Evolutionary conservation across 2,113 vertebrate species (phyloP).

Genomic region (Chaetorhynchus papuensis): DNA sequence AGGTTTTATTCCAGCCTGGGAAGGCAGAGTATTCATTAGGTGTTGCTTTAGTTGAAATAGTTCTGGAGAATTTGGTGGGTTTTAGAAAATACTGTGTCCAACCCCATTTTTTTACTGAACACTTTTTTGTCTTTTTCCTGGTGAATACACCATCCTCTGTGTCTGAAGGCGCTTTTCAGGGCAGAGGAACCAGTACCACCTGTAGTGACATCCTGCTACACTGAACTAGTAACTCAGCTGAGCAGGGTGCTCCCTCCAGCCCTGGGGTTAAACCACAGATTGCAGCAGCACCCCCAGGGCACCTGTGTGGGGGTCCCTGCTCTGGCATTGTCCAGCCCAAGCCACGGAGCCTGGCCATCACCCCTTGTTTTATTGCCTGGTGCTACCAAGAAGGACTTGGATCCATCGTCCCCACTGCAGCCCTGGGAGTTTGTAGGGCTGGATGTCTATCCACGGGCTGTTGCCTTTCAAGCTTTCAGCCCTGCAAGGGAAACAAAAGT

Average conservation of each 20-base stretch:
- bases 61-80: background rate
- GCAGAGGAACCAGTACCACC: background rate
- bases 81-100: background rate
- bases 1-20: background rate
- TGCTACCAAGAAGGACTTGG: background rate
- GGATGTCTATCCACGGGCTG: accelerated
- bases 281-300: background rate
- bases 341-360: accelerated
- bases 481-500: background rate
- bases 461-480: background rate
- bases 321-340: background rate
- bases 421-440: background rate
- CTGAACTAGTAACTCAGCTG: background rate
- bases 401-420: background rate
- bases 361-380: background rate
- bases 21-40: background rate
- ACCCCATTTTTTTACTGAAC: background rate
- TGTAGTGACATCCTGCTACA: accelerated
- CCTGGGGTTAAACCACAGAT: background rate
- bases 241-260: background rate
- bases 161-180: accelerated
- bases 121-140: background rate
- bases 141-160: no score
- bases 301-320: no score
- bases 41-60: background rate